Evolutionary conservation across 2,797 vertebrate genomes (phyloP), one percentile per base, ranked within the genome.

Genomic region (Pristis pectinata): DNA sequence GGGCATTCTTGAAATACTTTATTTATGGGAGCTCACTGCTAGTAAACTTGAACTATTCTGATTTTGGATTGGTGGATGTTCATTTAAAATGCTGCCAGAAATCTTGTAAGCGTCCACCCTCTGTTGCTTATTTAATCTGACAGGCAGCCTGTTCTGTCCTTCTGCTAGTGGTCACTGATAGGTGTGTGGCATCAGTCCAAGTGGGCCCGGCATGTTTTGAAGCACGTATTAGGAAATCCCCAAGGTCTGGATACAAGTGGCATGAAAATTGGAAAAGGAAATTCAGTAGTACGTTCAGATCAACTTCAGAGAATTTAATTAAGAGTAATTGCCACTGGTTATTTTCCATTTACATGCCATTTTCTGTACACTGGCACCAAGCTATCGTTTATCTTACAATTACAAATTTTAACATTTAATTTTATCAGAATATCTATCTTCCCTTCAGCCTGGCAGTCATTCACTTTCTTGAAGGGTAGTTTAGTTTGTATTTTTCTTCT

Each of bases 241-340:
- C 44, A 76, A 72, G 92, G 92, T 56, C 67, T 94, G 70, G 30
- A 76, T 34, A 92, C 67, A 94, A 94, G 67, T 94, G 92, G 70
- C 92, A 94, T 94, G 92, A 94, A 94, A 94, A 94, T 94, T 74
- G 92, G 92, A 94, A 94, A 94, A 94, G 92, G 92, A 94, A 94
- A 94, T 94, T 74, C 92, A 76, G 92, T 94, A 94, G 92, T 94
- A 30, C 13, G 53, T 53, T 74, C 92, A 72, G 49, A 74, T 24
- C 92, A 74, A 93, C 67, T 94, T 94, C 92, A 94, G 92, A 94
- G 92, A 76, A 53, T 94, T 74, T 76, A 76, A 94, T 94, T 94
- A 76, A 76, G n/a, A 74, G 41, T 94, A 94, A 94, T 94, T 94
- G 92, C 92, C 92, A 94, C 92, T 94, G 92, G 92, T 94, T 76